These are phyloP conservation scores for Pavo muticus DNA, from an alignment of 2,113 vertebrate species.

Conservation along the genomic window DNA sequence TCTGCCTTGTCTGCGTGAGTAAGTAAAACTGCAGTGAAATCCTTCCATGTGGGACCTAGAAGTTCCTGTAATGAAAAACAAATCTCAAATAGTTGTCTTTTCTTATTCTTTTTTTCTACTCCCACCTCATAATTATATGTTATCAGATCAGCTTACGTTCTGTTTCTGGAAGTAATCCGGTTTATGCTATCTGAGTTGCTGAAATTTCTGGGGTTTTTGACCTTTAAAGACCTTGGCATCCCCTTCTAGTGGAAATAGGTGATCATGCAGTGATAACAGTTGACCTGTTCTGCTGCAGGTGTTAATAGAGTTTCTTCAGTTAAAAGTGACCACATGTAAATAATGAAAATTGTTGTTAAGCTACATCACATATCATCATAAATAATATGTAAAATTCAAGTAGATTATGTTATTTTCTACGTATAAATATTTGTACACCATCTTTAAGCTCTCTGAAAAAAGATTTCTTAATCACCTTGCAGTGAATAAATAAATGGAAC, in stretches of 20 bases:
- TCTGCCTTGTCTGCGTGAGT: slow-evolving; percentile 83
- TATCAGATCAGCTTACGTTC: not conserved
- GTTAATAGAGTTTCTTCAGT: not conserved
- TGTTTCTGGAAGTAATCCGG: not conserved
- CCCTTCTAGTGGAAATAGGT: not conserved
- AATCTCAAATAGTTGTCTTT: slow-evolving; percentile 25
- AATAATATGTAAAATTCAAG: not conserved
- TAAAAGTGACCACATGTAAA: not conserved
- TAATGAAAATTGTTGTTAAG: not conserved
- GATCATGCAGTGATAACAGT: not conserved
- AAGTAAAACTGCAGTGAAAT: slow-evolving; percentile 81
- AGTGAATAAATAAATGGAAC: not conserved
- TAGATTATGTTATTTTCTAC: not conserved
- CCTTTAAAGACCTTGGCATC: not conserved
- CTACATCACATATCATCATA: not conserved
- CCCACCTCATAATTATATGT: not conserved
- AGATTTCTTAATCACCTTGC: not conserved
- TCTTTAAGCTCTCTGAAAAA: not conserved
- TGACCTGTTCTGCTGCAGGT: not conserved
- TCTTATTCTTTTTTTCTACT: not conserved
- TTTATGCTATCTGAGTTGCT: not conserved
- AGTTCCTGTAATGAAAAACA: slow-evolving; percentile 78
- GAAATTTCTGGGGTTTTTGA: not conserved
- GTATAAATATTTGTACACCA: fast-evolving
- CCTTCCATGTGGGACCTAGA: slow-evolving; percentile 83